A percentile compares a stretch with the other conserved stretches of the same genome.
phyloP scores from a whole-genome alignment of 2,888 invertebrate genomes.

The Operophtera brumata region DNA sequence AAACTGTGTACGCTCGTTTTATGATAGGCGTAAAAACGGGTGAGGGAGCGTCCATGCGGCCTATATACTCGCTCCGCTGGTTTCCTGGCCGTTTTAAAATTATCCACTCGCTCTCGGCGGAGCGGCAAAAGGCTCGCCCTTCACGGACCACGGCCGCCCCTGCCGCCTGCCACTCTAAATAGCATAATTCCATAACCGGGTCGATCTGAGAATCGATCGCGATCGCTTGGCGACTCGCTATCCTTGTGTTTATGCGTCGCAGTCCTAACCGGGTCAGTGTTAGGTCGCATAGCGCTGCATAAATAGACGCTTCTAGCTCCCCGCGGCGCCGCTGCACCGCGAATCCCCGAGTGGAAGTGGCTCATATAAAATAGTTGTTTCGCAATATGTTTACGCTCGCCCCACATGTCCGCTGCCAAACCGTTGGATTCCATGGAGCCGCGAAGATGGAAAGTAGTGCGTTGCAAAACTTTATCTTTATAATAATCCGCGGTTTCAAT shows the following conservation, averaged over 20 bases:
- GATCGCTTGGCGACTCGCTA: slow-evolving; percentile 45
- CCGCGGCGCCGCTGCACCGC: slow-evolving; percentile 38
- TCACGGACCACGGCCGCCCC: slow-evolving; percentile 69
- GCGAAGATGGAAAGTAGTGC: slow-evolving; percentile 14
- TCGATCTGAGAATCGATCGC: slow-evolving; percentile 41
- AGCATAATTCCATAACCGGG: slow-evolving; percentile 51
- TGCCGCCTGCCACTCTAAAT: slow-evolving; percentile 53
- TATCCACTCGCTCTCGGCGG: slow-evolving; percentile 66
- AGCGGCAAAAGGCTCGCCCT: slow-evolving; percentile 72
- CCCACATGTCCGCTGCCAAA: slow-evolving; percentile 59
- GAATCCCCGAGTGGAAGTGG: slow-evolving; percentile 42
- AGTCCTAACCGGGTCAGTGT: slow-evolving; percentile 76
- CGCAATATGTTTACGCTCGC: slow-evolving; percentile 66
- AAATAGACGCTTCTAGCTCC: slow-evolving; percentile 63
- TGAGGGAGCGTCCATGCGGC: slow-evolving; percentile 66
- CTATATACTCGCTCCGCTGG: slow-evolving; percentile 73
- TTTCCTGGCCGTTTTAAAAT: slow-evolving; percentile 76
- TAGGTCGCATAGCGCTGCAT: slow-evolving; percentile 76
- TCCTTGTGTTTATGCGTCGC: slow-evolving; percentile 71
- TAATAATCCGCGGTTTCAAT: slow-evolving; percentile 48
- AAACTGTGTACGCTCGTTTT: slow-evolving; percentile 61
- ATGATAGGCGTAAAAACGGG: slow-evolving; percentile 65
- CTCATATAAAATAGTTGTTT: slow-evolving; percentile 54
- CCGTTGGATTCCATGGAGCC: slow-evolving; percentile 53
- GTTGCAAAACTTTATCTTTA: slow-evolving; percentile 60